phyloP scores from a whole-genome alignment of 2,797 vertebrate species.

The Setipinna tenuifilis region DNA sequence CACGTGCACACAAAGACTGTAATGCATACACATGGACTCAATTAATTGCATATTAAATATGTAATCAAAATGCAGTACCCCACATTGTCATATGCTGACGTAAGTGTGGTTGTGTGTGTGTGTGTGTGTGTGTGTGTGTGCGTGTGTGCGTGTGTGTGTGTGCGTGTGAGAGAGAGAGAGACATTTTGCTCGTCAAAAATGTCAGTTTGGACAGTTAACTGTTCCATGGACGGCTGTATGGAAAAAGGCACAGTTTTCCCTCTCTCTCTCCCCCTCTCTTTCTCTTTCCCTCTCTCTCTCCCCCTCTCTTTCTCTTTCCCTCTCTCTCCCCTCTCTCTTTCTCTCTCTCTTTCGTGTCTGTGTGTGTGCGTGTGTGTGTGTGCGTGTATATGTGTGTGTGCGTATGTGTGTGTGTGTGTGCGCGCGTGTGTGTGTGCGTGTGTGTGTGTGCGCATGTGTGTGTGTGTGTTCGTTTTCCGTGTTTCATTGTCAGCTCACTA shows the following conservation, averaged over 20 bases:
- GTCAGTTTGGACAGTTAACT: constrained; percentile 34
- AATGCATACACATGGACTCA: neutral
- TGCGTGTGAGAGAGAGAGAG: constrained; percentile 31
- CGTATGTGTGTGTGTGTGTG: neutral
- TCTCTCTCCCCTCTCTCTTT: neutral
- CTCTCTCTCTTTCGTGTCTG: neutral
- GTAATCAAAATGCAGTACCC: neutral
- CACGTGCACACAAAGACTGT: neutral
- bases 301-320: neutral
- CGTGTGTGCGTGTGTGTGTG: constrained; percentile 15
- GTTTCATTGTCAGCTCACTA: constrained; percentile 12
- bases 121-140: too few species aligned
- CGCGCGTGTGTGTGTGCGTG: constrained; percentile 19
- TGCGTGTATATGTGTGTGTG: neutral
- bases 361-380: constrained; percentile 25
- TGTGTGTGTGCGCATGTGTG: neutral
- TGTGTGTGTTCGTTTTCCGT: constrained; percentile 10
- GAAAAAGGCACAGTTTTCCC: neutral
- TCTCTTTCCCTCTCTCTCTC: neutral
- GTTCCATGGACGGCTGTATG: neutral
- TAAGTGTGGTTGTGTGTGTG: constrained; percentile 41
- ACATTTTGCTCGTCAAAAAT: constrained; percentile 47
- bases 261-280: neutral
- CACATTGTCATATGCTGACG: neutral
- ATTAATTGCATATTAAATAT: constrained; percentile 6